Conservation (phyloP, 2,113 vertebrate species). For the Oncorhynchus gorbuscha region DNA sequence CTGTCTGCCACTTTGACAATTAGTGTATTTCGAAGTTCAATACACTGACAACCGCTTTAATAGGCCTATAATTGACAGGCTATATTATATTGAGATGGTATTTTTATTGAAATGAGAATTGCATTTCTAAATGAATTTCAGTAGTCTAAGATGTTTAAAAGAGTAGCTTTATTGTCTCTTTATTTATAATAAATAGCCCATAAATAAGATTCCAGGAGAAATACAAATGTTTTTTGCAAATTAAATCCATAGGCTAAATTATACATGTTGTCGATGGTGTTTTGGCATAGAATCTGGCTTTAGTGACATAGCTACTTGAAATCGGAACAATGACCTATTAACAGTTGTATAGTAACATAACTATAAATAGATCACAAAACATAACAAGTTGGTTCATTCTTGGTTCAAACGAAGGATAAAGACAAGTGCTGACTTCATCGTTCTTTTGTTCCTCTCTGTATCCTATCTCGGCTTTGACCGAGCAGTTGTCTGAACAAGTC, state of each 20-base stretch:
- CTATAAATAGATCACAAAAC: slow-evolving; percentile 8
- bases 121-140: not conserved
- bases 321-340: not conserved
- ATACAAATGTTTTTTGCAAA: no score
- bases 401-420: slow-evolving; percentile 25
- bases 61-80: not conserved
- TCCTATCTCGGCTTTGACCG: slow-evolving; percentile 93
- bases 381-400: slow-evolving; percentile 18
- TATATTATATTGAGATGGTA: not conserved
- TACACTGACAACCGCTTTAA: not conserved
- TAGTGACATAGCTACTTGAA: not conserved
- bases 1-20: not conserved
- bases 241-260: no score
- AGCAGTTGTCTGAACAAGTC: slow-evolving; percentile 82
- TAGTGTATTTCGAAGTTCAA: not conserved
- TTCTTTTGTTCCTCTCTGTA: slow-evolving; percentile 93
- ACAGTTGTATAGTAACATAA: not conserved
- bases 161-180: no score
- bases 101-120: not conserved
- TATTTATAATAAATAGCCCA: no score
- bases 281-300: not conserved
- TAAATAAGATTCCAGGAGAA: no score
- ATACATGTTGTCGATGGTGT: not conserved
- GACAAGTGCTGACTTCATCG: slow-evolving; percentile 90
- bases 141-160: not conserved